Base-by-base conservation (phyloP, 2,113 vertebrate species). In the Anarrhichthys ocellatus region DNA sequence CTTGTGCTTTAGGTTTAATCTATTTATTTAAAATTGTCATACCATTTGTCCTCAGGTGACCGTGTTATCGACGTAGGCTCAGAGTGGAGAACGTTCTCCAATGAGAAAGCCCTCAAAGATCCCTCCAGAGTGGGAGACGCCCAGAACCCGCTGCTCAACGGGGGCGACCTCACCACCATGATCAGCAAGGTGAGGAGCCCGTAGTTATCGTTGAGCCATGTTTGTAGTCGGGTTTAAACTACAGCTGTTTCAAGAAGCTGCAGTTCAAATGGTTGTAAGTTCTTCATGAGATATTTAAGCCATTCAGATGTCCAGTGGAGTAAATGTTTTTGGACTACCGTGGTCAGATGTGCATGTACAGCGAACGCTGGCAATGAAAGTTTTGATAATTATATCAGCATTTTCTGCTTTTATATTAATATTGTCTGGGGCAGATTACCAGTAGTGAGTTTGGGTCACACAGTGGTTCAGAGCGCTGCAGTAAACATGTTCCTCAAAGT, bases 21-120 rank as follows among this genome's bases (percentile, higher is more conserved):
- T 4, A 72, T 50, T 48, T 48, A 32, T 42, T 32, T 61, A 13
- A 4, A 13, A 29, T 8, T 27, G 54, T 14, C 3, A 1, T 65
- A 62, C 13, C 0, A 0, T 66, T 78, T 78, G 32, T 67, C 72
- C 61, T 58, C 92, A 99, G 98, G 98, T 92, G 98, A 99, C 88
- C 96, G 98, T 5, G 97, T 99, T 61, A 99, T 99, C 0, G 98
- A 99, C 0, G 98, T 99, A 1, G 98, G 98, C 27, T 99, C 98
- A 0, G 98, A 99, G 86, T 99, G 98, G 98, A 97, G 98, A 93
- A 99, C 98, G 9, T 99, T 99, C 94, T 98, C 98, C 86, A 99
- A 99, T 58, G 98, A 99, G 93, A 99, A 99, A 95, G 98, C 98
- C 83, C 97, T 97, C 24, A 99, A 99, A 96, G 99, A 99, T 88